phyloP scores from a whole-genome alignment of 2,888 invertebrate species.

The Steinernema carpocapsae region DNA sequence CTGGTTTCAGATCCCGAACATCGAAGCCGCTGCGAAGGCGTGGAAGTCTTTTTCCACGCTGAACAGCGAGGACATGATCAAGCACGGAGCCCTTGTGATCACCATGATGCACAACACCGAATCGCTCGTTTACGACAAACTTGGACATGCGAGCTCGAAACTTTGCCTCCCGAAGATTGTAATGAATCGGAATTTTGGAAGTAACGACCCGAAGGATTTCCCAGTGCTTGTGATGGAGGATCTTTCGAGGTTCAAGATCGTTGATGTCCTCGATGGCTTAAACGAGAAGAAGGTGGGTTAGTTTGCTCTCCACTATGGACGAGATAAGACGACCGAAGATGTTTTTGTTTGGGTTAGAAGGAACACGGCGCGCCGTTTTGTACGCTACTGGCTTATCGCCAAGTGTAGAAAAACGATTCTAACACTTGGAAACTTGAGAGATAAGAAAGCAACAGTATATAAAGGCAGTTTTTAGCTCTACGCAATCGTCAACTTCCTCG shows the following conservation, averaged over 20 bases:
- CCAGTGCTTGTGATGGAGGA: slow-evolving; percentile 26
- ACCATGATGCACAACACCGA: slow-evolving; percentile 20
- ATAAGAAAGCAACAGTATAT: too few species aligned
- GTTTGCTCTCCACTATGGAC: background rate
- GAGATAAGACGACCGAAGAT: too few species aligned
- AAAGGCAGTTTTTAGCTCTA: background rate
- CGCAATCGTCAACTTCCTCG: slow-evolving; percentile 18
- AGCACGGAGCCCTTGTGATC: background rate
- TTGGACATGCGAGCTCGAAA: background rate
- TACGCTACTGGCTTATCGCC: too few species aligned
- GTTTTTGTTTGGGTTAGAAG: too few species aligned
- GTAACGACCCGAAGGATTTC: slow-evolving; percentile 12
- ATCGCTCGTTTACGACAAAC: background rate
- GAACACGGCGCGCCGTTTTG: too few species aligned
- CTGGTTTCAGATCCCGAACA: slow-evolving; percentile 1
- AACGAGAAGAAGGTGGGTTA: slow-evolving; percentile 12
- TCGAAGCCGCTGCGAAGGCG: background rate
- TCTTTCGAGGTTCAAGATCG: slow-evolving; percentile 10
- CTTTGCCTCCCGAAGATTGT: background rate
- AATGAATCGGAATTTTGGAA: slow-evolving; percentile 11
- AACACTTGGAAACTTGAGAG: too few species aligned
- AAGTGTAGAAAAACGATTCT: too few species aligned
- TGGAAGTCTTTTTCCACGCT: background rate
- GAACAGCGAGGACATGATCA: background rate
- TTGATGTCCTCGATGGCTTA: slow-evolving; percentile 10